Percentiles rank a stretch among this genome's conserved stretches.
Evolutionary conservation across 2,797 vertebrate species (phyloP).

Genomic region (Hapalemur alaotrensis): DNA sequence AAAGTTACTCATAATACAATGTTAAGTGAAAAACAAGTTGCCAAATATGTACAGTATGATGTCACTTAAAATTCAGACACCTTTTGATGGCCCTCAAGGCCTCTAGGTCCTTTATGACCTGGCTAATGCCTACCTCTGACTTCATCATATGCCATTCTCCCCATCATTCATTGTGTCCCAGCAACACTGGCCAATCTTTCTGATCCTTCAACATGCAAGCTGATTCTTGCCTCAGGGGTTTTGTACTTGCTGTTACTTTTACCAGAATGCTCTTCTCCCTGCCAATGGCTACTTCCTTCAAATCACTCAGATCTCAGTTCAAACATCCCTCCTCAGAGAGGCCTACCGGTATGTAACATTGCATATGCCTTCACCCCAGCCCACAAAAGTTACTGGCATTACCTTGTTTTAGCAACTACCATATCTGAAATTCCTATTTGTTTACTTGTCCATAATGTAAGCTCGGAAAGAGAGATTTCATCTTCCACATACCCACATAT

Average conservation of each 20-base stretch:
- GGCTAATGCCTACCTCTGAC: neutral
- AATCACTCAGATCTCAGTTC: neutral
- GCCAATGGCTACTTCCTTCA: neutral
- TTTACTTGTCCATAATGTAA: neutral
- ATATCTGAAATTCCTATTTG: neutral
- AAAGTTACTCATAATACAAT: neutral
- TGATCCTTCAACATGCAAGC: neutral
- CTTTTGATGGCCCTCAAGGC: neutral
- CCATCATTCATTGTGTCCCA: neutral
- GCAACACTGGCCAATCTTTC: neutral
- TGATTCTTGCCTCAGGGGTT: neutral
- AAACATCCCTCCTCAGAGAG: neutral
- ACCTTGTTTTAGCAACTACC: neutral
- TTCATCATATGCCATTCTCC: neutral
- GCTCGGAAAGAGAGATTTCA: neutral
- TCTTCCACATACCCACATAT: neutral
- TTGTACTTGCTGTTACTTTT: neutral
- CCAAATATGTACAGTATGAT: neutral
- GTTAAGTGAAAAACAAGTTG: neutral
- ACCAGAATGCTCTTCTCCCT: neutral
- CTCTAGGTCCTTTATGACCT: neutral
- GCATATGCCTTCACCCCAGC: neutral
- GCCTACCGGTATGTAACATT: neutral
- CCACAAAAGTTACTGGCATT: neutral
- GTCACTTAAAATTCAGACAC: slow-evolving; percentile 38